These are phyloP conservation scores for Drosophila phalerata DNA, from an alignment of 2,888 invertebrate species.

Conservation along the genomic window DNA sequence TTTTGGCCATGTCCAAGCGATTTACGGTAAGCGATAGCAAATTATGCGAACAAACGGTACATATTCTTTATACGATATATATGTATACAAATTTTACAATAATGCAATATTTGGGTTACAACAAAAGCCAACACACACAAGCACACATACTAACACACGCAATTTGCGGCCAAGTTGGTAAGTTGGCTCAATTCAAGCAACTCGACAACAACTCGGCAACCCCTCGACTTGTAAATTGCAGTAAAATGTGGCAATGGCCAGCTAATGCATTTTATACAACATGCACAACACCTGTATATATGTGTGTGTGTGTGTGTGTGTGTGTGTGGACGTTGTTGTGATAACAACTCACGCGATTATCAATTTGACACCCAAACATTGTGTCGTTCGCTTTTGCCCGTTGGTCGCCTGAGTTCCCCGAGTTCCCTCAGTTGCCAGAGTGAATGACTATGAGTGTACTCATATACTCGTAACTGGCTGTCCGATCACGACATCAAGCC, in stretches of 20 bases:
- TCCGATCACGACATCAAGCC: slow-evolving; percentile 61
- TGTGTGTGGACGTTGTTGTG: slow-evolving; percentile 68
- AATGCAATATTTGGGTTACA: slow-evolving; percentile 75
- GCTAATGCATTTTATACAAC: slow-evolving; percentile 70
- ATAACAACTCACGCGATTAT: slow-evolving; percentile 83
- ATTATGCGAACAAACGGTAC: slow-evolving; percentile 81
- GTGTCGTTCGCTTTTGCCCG: slow-evolving; percentile 44
- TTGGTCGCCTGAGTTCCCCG: neutral
- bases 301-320: slow-evolving; percentile 19
- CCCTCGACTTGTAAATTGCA: slow-evolving; percentile 69
- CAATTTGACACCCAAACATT: slow-evolving; percentile 81
- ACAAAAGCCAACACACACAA: slow-evolving; percentile 44
- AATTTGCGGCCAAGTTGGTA: slow-evolving; percentile 46
- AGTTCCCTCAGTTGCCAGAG: slow-evolving; percentile 23
- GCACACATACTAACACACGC: slow-evolving; percentile 26
- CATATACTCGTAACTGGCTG: slow-evolving; percentile 45
- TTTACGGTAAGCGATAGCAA: slow-evolving; percentile 74
- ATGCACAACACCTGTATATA: slow-evolving; percentile 37
- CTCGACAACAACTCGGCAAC: slow-evolving; percentile 21
- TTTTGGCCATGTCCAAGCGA: slow-evolving; percentile 64
- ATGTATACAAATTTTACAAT: slow-evolving; percentile 31
- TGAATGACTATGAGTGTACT: slow-evolving; percentile 44
- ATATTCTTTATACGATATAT: slow-evolving; percentile 55
- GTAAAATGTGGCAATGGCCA: slow-evolving; percentile 73
- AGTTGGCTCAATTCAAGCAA: slow-evolving; percentile 42